Percentiles rank a stretch among this genome's conserved stretches.
Conservation (phyloP, 2,888 invertebrate species). For the Eupsilia transversa region DNA sequence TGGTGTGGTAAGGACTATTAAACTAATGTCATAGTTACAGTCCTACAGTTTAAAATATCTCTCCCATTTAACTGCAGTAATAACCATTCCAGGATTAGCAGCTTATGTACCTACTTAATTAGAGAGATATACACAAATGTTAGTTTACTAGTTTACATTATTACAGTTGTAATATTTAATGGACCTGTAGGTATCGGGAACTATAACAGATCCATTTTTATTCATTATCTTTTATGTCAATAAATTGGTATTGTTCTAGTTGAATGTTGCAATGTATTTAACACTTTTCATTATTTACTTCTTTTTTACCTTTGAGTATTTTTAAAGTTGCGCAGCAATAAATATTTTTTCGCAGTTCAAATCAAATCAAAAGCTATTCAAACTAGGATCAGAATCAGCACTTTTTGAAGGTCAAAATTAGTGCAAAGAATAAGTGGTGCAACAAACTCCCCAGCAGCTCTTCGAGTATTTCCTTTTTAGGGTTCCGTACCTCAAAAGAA, state of each 20-base stretch:
- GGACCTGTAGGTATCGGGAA: not conserved
- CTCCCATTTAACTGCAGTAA: constrained; percentile 21
- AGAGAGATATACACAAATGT: constrained; percentile 30
- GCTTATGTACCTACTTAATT: constrained; percentile 30
- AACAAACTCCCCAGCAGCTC: not conserved
- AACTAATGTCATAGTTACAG: constrained; percentile 1
- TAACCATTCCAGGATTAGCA: constrained; percentile 16
- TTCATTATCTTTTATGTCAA: not conserved
- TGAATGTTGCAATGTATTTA: no score
- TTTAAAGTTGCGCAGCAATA: not conserved
- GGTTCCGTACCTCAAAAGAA: no score
- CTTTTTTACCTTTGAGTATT: not conserved
- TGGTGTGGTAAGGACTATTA: not conserved
- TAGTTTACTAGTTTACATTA: constrained; percentile 7
- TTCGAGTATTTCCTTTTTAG: not conserved
- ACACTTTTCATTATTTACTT: no score
- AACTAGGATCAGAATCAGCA: not conserved
- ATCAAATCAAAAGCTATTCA: not conserved
- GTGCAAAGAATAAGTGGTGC: not conserved
- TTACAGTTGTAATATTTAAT: constrained; percentile 29
- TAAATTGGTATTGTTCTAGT: no score
- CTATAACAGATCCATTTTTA: not conserved
- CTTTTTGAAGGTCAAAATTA: not conserved
- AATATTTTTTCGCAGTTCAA: not conserved
- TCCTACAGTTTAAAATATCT: constrained; percentile 22